These are phyloP conservation scores for Trogon melanurus DNA, from an alignment of 2,113 vertebrate genomes.

Conservation along the genomic window DNA sequence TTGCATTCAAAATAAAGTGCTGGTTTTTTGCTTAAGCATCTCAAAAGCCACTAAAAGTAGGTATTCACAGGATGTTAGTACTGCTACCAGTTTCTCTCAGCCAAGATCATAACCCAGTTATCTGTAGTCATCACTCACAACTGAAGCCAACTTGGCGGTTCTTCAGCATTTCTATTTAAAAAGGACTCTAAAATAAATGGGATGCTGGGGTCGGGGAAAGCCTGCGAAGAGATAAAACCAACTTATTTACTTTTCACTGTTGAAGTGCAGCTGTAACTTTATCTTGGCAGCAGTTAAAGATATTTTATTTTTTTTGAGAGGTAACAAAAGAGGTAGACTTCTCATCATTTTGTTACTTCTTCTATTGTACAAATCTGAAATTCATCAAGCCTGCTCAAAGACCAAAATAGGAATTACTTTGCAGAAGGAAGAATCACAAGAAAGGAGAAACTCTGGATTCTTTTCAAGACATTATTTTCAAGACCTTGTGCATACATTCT, in stretches of 20 bases:
- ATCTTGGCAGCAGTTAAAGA: background rate
- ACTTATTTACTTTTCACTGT: constrained; percentile 17
- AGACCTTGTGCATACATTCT: background rate
- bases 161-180: constrained; percentile 24
- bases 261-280: constrained; percentile 7
- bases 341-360: background rate
- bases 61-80: background rate
- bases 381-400: background rate
- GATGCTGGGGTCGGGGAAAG: background rate
- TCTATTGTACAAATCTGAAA: background rate
- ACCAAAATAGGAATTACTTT: background rate
- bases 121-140: constrained; percentile 12
- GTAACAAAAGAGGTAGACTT: background rate
- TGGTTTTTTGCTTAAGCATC: background rate
- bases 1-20: background rate
- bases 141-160: constrained; percentile 1
- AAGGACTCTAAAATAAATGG: constrained; percentile 8
- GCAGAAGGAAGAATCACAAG: background rate
- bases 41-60: background rate
- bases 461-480: background rate
- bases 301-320: background rate
- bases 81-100: background rate
- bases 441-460: background rate
- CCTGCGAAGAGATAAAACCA: background rate
- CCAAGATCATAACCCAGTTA: constrained; percentile 30